A percentile compares a stretch with the other conserved stretches of the same genome.
phyloP scores from a whole-genome alignment of 1,140 invertebrate species.

The Drosophila nebulosa region DNA sequence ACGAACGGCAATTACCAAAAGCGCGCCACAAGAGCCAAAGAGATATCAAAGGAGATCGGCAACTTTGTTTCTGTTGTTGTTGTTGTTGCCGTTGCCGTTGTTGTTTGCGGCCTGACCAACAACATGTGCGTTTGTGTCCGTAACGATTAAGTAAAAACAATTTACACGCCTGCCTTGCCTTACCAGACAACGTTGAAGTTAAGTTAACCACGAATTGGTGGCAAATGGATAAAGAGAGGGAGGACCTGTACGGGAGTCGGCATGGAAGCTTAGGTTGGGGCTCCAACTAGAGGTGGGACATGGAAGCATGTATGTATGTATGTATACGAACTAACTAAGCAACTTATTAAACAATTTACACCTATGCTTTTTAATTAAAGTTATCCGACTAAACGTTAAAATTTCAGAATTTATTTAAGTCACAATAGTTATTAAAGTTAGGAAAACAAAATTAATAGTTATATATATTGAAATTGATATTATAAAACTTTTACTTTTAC shows the following conservation, averaged over 20 bases:
- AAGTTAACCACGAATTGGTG: constrained; percentile 1
- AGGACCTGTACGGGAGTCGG: not conserved
- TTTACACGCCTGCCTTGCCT: constrained; percentile 75
- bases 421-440: too few relatives aligned
- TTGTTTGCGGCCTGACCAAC: constrained; percentile 35
- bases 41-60: constrained; percentile 62
- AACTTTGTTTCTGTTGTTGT: constrained; percentile 10
- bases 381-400: too few relatives aligned
- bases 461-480: too few relatives aligned
- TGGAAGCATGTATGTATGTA: not conserved
- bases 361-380: too few relatives aligned
- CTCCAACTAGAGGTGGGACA: not conserved
- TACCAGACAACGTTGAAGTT: not conserved
- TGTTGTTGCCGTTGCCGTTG: not conserved
- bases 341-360: too few relatives aligned
- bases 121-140: constrained; percentile 76
- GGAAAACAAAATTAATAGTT: too few relatives aligned
- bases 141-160: constrained; percentile 80
- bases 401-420: too few relatives aligned
- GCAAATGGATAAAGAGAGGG: not conserved
- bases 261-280: not conserved
- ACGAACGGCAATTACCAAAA: constrained; percentile 68
- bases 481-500: too few relatives aligned
- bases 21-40: constrained; percentile 48
- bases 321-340: too few relatives aligned